Conservation (phyloP, 1,140 invertebrate species). For the Gonioctena quinquepunctata region DNA sequence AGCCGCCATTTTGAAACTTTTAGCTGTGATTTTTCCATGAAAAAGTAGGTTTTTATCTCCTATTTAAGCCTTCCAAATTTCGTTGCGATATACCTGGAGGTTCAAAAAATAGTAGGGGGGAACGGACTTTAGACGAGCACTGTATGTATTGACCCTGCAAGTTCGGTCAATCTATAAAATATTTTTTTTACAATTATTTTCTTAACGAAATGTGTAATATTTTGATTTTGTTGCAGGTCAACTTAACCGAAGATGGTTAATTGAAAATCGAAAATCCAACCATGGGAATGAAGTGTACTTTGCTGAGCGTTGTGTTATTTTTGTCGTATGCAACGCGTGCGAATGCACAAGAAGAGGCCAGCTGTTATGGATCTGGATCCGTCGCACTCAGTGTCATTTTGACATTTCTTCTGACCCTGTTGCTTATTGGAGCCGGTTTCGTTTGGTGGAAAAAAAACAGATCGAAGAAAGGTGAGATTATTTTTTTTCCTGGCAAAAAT, state of each 20-base stretch:
- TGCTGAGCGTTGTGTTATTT: neutral
- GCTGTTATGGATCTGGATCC: slow-evolving; percentile 37
- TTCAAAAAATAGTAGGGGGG: too few relatives aligned
- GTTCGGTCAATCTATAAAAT: too few relatives aligned
- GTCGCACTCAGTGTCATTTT: slow-evolving; percentile 39
- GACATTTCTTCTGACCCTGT: slow-evolving; percentile 33
- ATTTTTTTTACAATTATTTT: too few relatives aligned
- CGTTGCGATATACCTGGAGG: too few relatives aligned
- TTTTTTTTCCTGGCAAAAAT: too few relatives aligned
- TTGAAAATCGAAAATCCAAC: neutral
- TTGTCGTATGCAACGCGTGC: neutral
- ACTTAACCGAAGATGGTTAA: neutral
- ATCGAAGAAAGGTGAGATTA: slow-evolving; percentile 16
- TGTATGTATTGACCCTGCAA: too few relatives aligned
- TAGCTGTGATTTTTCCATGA: too few relatives aligned
- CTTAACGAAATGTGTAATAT: too few relatives aligned
- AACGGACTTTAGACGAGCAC: too few relatives aligned
- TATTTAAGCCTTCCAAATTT: too few relatives aligned
- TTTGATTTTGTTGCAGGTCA: neutral
- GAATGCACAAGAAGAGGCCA: slow-evolving; percentile 7
- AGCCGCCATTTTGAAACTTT: too few relatives aligned
- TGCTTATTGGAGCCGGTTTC: slow-evolving; percentile 12
- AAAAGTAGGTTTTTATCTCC: too few relatives aligned
- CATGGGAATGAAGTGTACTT: neutral
- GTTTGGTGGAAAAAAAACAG: slow-evolving; percentile 10